phyloP scores from a whole-genome alignment of 2,797 vertebrate species.

The Vultur gryphus region DNA sequence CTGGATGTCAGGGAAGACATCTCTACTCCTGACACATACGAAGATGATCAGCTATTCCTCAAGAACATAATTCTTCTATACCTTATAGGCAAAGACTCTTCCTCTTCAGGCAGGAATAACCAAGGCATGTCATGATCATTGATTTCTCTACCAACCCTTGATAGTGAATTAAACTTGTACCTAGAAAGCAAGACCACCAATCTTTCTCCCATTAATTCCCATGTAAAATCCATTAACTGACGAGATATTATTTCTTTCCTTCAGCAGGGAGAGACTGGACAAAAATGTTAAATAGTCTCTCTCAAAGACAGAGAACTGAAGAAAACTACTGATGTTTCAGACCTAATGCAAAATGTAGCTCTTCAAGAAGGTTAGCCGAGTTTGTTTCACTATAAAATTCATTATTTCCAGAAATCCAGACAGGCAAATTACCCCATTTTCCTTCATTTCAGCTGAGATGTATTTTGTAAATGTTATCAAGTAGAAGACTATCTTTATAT shows the following conservation, averaged over 20 bases:
- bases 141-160: background rate
- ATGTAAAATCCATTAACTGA: background rate
- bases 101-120: background rate
- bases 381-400: background rate
- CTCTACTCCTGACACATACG: background rate
- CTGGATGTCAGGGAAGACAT: background rate
- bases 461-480: background rate
- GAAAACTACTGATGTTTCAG: background rate
- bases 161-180: background rate
- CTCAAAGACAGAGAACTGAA: background rate
- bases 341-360: background rate
- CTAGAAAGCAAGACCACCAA: background rate
- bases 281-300: background rate
- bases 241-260: background rate
- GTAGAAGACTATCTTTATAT: background rate
- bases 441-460: background rate
- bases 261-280: background rate
- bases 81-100: background rate
- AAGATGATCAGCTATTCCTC: background rate
- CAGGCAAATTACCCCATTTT: slow-evolving; percentile 27
- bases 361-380: background rate
- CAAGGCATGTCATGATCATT: background rate
- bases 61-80: background rate
- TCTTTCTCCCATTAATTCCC: background rate
- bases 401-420: background rate